Evolutionary conservation across 2,113 vertebrate genomes (phyloP).

Genomic region (Bettongia penicillata): DNA sequence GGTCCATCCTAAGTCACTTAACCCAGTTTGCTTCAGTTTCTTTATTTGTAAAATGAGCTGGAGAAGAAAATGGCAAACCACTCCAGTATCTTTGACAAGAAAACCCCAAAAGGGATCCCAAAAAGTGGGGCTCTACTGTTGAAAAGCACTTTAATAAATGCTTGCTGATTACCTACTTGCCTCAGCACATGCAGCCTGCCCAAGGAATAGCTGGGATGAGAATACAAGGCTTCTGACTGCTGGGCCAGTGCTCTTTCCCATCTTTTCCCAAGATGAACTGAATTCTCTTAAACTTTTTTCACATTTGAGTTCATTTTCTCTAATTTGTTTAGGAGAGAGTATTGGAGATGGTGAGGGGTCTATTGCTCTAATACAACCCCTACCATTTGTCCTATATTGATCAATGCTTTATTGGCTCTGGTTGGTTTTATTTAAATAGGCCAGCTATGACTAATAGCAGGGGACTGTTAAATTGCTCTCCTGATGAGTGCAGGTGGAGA

Average conservation of each 20-base stretch:
- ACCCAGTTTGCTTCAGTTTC: not conserved
- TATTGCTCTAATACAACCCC: slow-evolving; percentile 52
- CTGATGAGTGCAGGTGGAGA: slow-evolving; percentile 75
- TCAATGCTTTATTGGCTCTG: slow-evolving; percentile 73
- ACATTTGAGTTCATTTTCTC: not conserved
- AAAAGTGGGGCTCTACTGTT: not conserved
- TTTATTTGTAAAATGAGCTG: not conserved
- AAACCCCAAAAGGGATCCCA: not conserved
- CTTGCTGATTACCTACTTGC: not conserved
- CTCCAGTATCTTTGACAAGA: not conserved
- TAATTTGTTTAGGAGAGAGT: not conserved
- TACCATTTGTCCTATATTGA: slow-evolving; percentile 32
- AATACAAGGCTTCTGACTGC: not conserved
- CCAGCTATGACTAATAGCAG: slow-evolving; percentile 70
- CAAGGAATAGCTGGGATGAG: not conserved
- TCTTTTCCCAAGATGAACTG: not conserved
- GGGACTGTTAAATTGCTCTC: slow-evolving; percentile 68
- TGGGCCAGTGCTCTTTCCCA: not conserved
- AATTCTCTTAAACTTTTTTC: not conserved
- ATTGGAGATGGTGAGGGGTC: slow-evolving; percentile 13
- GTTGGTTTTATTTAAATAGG: slow-evolving; percentile 81
- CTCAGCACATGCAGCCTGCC: not conserved
- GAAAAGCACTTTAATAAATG: not conserved
- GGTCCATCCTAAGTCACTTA: not conserved
- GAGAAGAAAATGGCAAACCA: not conserved